Base-by-base conservation (phyloP, 2,113 vertebrate species). In the Pseudorasbora parva region DNA sequence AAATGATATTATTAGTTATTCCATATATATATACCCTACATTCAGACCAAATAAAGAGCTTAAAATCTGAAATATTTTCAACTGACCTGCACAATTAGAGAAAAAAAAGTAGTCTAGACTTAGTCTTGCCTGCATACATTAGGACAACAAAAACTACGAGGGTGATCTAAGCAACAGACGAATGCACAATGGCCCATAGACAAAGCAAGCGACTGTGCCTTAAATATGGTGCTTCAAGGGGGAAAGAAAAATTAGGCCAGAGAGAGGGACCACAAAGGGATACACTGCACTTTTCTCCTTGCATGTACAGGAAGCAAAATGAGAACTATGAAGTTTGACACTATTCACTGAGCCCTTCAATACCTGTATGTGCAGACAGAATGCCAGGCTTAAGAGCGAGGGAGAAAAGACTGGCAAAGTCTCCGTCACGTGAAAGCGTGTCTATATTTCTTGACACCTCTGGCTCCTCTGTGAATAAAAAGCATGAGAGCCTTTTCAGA, bases 281-380 rank as follows among this genome's bases (percentile, higher is more conserved):
- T 79, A 92, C 92, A 92, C 91, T 91, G 91, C 91, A 93, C 92
- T 92, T 94, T 93, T 94, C 92, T 94, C 89, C 89, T 91, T 90
- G 90, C 92, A 93, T 88, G 93, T 95, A 94, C 94, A 94, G 94
- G 94, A 95, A 95, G 93, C 92, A 90, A 94, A 94, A 93, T 93
- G 94, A 95, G 93, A 94, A 94, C 92, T 92, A 94, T 94, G 93
- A 94, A 94, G 94, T 95, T 94, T 95, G 94, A 95, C 94, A 95
- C 93, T 93, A 95, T 95, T 95, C 94, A 95, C 89, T 92, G 91
- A 89, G 91, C 88, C 91, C 91, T 88, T 93, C 93, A 94, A 95
- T 95, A 94, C 94, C 94, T 93, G 93, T 91, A 92, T 93, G 91
- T 88, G 93, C 92, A 91, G 91, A 93, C 94, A 94, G 92, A 95